These are phyloP conservation scores for Malthinus seriepunctatus DNA, from an alignment of 2,888 invertebrate genomes.

Conservation along the genomic window DNA sequence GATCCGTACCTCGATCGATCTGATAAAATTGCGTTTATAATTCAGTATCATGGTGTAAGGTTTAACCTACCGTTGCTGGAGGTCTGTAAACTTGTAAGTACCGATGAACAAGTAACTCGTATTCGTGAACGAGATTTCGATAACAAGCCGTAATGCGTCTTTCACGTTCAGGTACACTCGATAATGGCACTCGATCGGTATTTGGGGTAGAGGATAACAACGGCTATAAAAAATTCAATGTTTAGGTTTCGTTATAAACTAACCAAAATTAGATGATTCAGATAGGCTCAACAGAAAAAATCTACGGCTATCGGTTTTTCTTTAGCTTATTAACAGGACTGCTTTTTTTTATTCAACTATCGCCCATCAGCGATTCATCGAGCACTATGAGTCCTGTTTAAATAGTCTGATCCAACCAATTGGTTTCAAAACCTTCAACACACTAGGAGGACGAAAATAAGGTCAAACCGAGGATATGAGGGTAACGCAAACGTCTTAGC, in stretches of 20 bases:
- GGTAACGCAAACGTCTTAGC: no score
- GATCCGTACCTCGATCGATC: constrained; percentile 73
- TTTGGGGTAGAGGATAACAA: constrained; percentile 11
- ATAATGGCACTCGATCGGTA: constrained; percentile 41
- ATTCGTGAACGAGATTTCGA: constrained; percentile 57
- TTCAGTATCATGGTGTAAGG: neutral
- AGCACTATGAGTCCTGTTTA: no score
- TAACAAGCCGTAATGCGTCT: constrained; percentile 56
- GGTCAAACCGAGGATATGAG: no score
- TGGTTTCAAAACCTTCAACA: no score
- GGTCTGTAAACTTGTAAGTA: constrained; percentile 56
- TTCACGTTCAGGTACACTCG: constrained; percentile 53
- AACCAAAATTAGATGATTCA: neutral
- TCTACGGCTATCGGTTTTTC: no score
- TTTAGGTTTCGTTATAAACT: neutral
- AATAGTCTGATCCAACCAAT: no score
- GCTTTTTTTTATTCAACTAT: no score
- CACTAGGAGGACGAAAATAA: no score
- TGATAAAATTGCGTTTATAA: constrained; percentile 42
- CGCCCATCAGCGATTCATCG: no score
- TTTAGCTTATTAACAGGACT: no score
- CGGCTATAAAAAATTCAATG: constrained; percentile 3
- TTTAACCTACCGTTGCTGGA: constrained; percentile 52
- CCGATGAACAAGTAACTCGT: constrained; percentile 57
- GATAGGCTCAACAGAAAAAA: neutral